A percentile compares a stretch with the other conserved stretches of the same genome.
These are phyloP conservation scores for Acronicta psi DNA, from an alignment of 2,888 invertebrate genomes.

Conservation along the genomic window DNA sequence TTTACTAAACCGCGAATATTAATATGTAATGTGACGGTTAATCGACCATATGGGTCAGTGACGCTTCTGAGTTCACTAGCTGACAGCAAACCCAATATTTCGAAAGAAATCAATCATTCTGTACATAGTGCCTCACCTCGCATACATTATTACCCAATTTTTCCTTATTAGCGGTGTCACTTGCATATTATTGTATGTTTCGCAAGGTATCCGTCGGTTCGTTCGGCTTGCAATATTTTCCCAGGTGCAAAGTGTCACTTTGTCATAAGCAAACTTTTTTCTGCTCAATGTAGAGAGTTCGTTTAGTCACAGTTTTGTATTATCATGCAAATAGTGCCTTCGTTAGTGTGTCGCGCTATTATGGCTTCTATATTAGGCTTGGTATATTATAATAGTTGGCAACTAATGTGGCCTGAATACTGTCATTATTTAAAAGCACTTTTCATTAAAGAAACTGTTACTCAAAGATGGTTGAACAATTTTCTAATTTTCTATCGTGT, in stretches of 20 bases:
- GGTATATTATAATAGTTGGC: constrained; percentile 22
- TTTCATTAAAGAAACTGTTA: too few species aligned
- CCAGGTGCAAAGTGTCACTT: constrained; percentile 46
- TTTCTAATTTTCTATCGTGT: too few species aligned
- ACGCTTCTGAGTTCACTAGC: constrained; percentile 9
- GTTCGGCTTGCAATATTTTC: constrained; percentile 41
- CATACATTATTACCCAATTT: constrained; percentile 18
- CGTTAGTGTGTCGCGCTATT: constrained; percentile 29
- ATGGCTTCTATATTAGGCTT: constrained; percentile 34
- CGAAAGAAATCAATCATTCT: constrained; percentile 13
- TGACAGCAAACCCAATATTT: constrained; percentile 16
- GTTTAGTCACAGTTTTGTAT: constrained; percentile 28
- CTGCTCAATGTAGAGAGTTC: constrained; percentile 22
- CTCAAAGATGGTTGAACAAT: too few species aligned
- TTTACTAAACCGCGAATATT: constrained; percentile 30
- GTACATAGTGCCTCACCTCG: constrained; percentile 23
- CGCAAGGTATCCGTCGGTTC: constrained; percentile 35
- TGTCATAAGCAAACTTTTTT: constrained; percentile 29
- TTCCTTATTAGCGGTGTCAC: constrained; percentile 26
- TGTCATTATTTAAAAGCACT: constrained; percentile 24
- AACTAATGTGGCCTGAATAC: constrained; percentile 38
- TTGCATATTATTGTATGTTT: constrained; percentile 39
- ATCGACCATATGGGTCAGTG: constrained; percentile 15
- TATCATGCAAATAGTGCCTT: constrained; percentile 46
- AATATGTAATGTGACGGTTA: constrained; percentile 17